Conservation (phyloP, 2,113 vertebrate species). For the Abramis brama region DNA sequence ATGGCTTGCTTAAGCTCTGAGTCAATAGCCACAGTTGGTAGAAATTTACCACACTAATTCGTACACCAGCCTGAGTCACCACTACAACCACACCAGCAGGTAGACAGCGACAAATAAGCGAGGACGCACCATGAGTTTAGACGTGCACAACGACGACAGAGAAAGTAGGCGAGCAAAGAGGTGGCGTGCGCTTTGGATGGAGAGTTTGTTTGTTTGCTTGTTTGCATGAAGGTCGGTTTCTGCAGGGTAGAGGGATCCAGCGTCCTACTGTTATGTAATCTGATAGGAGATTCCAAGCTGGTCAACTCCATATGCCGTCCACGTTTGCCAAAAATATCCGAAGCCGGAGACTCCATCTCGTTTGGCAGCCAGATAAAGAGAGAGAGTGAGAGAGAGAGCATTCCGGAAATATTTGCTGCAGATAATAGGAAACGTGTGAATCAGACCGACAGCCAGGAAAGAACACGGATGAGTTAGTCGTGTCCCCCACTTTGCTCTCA, state of each 20-base stretch:
- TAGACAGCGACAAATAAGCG: background rate
- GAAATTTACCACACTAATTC: constrained; percentile 23
- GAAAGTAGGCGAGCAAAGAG: constrained; percentile 32
- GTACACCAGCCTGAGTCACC: constrained; percentile 20
- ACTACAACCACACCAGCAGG: constrained; percentile 11
- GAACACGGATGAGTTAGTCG: constrained; percentile 47
- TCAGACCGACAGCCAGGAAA: constrained; percentile 54
- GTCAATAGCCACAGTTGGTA: constrained; percentile 29
- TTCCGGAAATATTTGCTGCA: constrained; percentile 64
- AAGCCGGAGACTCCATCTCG: constrained; percentile 63
- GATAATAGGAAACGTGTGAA: constrained; percentile 66
- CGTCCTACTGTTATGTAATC: constrained; percentile 77
- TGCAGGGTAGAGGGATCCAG: constrained; percentile 68
- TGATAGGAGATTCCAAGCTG: constrained; percentile 79
- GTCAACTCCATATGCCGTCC: constrained; percentile 74
- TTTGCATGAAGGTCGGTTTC: constrained; percentile 68
- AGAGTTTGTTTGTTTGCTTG: constrained; percentile 67
- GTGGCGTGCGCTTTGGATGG: constrained; percentile 57
- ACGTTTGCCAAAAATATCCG: constrained; percentile 74
- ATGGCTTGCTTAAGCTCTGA: background rate
- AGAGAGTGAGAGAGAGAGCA: constrained; percentile 52
- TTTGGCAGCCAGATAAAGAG: constrained; percentile 61
- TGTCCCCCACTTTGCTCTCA: constrained; percentile 31
- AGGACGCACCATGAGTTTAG: background rate
- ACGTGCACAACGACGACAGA: background rate